Base-by-base conservation (phyloP, 2,797 vertebrate species). In the Urophycis tenuis region DNA sequence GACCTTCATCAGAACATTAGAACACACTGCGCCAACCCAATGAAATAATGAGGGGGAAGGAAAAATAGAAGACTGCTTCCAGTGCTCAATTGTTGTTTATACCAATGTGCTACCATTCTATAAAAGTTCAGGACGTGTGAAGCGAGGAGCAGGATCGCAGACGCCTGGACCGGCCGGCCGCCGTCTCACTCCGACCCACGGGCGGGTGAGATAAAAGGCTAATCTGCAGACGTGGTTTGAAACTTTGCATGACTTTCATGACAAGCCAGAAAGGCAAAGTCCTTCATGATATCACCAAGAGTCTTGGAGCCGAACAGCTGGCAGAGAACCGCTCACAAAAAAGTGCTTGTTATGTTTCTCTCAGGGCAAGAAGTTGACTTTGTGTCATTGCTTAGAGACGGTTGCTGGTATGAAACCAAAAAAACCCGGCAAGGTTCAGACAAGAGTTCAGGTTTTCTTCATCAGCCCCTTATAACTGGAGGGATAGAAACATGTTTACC, bases 281-380 rank as follows among this genome's bases (percentile, higher is more conserved):
- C 75, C 79, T 78, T 75, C 73, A 83, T 32, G 76, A 73, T 81
- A 15, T 34, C 75, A 34, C 75, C 14, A 1, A 1, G 6, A 39
- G 78, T 79, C 80, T 80, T 74, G 71, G 53, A 30, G 25, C 53
- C 75, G 33, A 67, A 79, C 78, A 74, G 22, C 53, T 34, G 25
- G 80, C 76, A 80, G 87, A 81, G 77, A 78, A 78, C 81, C 77
- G 33, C 81, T 86, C 79, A 79, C 73, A 79, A 33, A 79, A 33
- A 73, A 73, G 19, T 78, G 73, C 75, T 72, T 79, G 32, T 41
- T 84, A 75, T 80, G 64, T 77, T 78, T 53, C 71, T 82, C 31
- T 60, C 81, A 83, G 78, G 73, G 71, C 2, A 74, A 25, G 83
- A 76, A 1, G 74, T 80, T 41, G 45, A 33, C 32, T 32, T 75